Base-by-base conservation (phyloP, 2,888 invertebrate genomes). In the Crepidodera aurea region DNA sequence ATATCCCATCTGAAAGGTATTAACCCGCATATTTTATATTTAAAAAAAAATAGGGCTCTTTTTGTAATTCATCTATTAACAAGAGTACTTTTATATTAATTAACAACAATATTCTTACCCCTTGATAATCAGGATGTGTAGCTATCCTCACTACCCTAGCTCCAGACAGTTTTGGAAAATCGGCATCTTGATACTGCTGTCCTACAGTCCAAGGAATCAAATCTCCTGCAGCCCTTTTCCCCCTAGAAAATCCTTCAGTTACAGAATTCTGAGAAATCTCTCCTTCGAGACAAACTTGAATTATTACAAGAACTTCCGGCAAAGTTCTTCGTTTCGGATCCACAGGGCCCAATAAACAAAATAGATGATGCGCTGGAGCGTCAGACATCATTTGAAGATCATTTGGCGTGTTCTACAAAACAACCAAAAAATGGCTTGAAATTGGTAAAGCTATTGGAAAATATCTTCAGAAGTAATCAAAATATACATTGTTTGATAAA, bases 151-250 rank as follows among this genome's bases (percentile, higher is more conserved):
- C 95, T 65, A 99, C 86, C 65, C 99, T 86, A 1, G 94, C 95
- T 0, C 99, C 99, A 27, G 88, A 84, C 0, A 99, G 83, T 58
- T 90, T 88, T 0, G 97, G 95, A 81, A 99, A 99, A 79, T 97
- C 92, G 64, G 88, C 86, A 79, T 99, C 98, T 55, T 95, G 93
- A 82, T 91, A 97, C 81, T 98, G 97, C 76, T 98, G 98, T 3
- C 96, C 93, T 1, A 99, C 84, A 56, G 97, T 98, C 99, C 99
- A 99, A 0, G 99, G 99, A 70, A 99, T 96, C 8, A 99, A 84
- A 83, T 99, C 99, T 0, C 99, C 99, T 4, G 96, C 90, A 0
- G 97, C 95, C 73, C 94, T 88, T 73, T 92, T 91, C 0, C 98
- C 98, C 66, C 93, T 86, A 0, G 91, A 88, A 56, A 98, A 83